These are phyloP conservation scores for Clarias platycephalus DNA, from an alignment of 2,797 vertebrate species.

Conservation along the genomic window DNA sequence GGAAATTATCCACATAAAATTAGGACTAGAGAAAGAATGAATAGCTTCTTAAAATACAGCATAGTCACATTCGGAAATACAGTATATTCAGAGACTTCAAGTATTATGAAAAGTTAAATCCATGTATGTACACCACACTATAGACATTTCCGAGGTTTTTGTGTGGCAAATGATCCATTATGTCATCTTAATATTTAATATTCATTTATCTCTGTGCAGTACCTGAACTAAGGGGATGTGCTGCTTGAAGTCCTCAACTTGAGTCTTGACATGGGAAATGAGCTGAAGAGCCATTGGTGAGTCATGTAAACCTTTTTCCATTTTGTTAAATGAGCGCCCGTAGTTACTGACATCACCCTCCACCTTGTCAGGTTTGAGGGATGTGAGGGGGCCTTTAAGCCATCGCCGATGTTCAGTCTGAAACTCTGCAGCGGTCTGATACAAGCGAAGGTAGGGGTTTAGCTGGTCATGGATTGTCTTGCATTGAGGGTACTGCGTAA, in stretches of 20 bases:
- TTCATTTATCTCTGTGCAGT: neutral
- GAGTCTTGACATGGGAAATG: slow-evolving; percentile 69
- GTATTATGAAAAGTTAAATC: too few species aligned
- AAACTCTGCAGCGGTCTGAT: slow-evolving; percentile 78
- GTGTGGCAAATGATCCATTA: neutral
- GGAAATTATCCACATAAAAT: too few species aligned
- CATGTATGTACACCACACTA: too few species aligned
- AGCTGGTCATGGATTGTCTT: slow-evolving; percentile 80
- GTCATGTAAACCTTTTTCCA: slow-evolving; percentile 79
- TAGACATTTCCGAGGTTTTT: neutral
- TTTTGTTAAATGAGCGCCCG: slow-evolving; percentile 80
- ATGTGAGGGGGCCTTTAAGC: slow-evolving; percentile 77
- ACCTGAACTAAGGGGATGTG: slow-evolving; percentile 82
- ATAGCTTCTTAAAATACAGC: too few species aligned
- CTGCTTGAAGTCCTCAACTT: slow-evolving; percentile 82
- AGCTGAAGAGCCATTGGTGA: slow-evolving; percentile 77
- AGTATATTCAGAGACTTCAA: too few species aligned
- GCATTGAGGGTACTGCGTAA: slow-evolving; percentile 80
- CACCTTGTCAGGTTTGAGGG: slow-evolving; percentile 81
- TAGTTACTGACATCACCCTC: slow-evolving; percentile 80
- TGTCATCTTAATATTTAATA: neutral
- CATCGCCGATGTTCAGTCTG: slow-evolving; percentile 71
- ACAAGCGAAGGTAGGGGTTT: slow-evolving; percentile 81
- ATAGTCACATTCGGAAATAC: too few species aligned
- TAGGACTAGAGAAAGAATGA: too few species aligned